Conservation (phyloP, 2,113 vertebrate species). For the Elachura formosa region DNA sequence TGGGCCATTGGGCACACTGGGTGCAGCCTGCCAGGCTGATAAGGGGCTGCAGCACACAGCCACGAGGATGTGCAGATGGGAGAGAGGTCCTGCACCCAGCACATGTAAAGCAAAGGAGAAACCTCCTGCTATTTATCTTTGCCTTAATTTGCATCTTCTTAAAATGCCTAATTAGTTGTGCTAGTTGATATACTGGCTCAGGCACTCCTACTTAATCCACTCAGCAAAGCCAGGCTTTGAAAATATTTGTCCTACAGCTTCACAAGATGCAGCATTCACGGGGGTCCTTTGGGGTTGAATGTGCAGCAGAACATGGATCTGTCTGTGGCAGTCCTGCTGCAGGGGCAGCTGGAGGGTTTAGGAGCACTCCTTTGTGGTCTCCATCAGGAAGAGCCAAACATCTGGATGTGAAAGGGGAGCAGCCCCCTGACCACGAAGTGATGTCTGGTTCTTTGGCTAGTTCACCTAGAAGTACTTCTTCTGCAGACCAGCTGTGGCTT, state of each 20-base stretch:
- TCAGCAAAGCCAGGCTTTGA: background rate
- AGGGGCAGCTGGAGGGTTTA: background rate
- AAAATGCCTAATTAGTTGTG: background rate
- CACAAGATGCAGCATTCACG: background rate
- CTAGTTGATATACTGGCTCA: background rate
- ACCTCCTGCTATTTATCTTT: background rate
- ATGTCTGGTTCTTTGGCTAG: background rate
- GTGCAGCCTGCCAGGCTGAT: background rate
- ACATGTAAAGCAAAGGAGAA: background rate
- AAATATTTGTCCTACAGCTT: background rate
- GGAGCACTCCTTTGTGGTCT: background rate
- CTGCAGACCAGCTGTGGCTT: background rate
- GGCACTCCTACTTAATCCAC: background rate
- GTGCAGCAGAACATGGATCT: background rate
- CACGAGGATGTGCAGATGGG: background rate
- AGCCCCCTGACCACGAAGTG: background rate
- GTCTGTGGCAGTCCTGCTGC: background rate
- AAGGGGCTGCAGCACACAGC: background rate
- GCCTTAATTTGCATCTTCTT: background rate
- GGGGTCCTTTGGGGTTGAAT: background rate
- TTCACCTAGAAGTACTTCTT: background rate
- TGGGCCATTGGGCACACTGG: accelerated
- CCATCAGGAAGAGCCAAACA: background rate
- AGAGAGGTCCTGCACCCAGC: background rate
- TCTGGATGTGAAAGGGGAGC: background rate